Percentiles rank a stretch among this genome's conserved stretches.
These are phyloP conservation scores for Muscidifurax raptorellus DNA, from an alignment of 1,140 invertebrate species.

Conservation along the genomic window DNA sequence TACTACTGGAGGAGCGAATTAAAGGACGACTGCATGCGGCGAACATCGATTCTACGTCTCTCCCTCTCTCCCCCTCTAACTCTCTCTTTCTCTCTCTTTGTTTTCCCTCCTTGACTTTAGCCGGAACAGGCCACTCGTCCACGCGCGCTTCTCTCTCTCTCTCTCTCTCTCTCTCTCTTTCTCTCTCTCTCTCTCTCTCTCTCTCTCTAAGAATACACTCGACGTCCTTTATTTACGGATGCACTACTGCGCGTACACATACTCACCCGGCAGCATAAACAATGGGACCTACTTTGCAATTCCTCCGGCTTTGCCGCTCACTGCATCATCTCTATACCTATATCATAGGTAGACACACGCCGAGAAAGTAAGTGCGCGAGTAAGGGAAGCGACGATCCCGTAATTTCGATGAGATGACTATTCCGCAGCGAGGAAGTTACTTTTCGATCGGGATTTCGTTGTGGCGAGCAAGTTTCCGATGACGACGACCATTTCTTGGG, in stretches of 20 bases:
- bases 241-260: neutral
- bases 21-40: neutral
- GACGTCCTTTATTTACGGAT: constrained; percentile 18
- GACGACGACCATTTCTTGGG: neutral
- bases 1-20: neutral
- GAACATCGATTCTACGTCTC: too few species aligned
- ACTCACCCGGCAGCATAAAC: neutral
- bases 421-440: neutral
- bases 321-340: too few species aligned
- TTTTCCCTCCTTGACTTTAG: constrained; percentile 4
- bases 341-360: too few species aligned
- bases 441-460: neutral
- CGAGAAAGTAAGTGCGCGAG: neutral
- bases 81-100: neutral
- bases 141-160: neutral
- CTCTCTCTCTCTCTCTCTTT: neutral
- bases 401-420: neutral
- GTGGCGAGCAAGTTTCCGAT: neutral
- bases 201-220: neutral
- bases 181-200: neutral
- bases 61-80: neutral
- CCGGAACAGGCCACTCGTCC: neutral
- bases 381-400: neutral
- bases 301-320: too few species aligned
- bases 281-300: constrained; percentile 7